Conservation (phyloP, 2,888 invertebrate genomes). For the Leptopilina syphax region DNA sequence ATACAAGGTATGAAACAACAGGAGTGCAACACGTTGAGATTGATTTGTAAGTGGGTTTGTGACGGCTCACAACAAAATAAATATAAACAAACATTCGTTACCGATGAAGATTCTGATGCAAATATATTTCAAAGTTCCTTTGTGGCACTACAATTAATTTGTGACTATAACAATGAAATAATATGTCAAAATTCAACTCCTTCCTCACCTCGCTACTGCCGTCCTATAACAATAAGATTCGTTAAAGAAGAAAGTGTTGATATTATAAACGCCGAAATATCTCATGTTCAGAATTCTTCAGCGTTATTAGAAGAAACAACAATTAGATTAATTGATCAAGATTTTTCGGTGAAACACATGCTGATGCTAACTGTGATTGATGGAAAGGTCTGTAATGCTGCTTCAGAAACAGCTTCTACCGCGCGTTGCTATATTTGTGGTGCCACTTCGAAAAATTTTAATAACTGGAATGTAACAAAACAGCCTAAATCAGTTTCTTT, state of each 20-base stretch:
- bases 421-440: slow-evolving; percentile 69
- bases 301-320: slow-evolving; percentile 46
- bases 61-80: slow-evolving; percentile 63
- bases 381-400: slow-evolving; percentile 69
- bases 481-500: slow-evolving; percentile 54
- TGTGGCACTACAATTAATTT: slow-evolving; percentile 44
- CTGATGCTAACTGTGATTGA: slow-evolving; percentile 65
- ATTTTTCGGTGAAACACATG: slow-evolving; percentile 54
- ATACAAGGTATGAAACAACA: slow-evolving; percentile 35
- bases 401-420: slow-evolving; percentile 64
- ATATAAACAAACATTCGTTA: slow-evolving; percentile 63
- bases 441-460: slow-evolving; percentile 68
- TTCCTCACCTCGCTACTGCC: slow-evolving; percentile 61
- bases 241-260: slow-evolving; percentile 53
- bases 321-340: not conserved
- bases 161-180: slow-evolving; percentile 43
- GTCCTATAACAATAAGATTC: slow-evolving; percentile 57
- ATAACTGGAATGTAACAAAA: slow-evolving; percentile 59
- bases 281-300: slow-evolving; percentile 51
- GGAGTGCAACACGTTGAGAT: slow-evolving; percentile 51
- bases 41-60: slow-evolving; percentile 63
- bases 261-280: slow-evolving; percentile 52
- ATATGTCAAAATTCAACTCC: slow-evolving; percentile 64
- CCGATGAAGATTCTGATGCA: slow-evolving; percentile 57
- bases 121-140: slow-evolving; percentile 63